Base-by-base conservation (phyloP, 2,797 vertebrate species). In the Aeoliscus strigatus region DNA sequence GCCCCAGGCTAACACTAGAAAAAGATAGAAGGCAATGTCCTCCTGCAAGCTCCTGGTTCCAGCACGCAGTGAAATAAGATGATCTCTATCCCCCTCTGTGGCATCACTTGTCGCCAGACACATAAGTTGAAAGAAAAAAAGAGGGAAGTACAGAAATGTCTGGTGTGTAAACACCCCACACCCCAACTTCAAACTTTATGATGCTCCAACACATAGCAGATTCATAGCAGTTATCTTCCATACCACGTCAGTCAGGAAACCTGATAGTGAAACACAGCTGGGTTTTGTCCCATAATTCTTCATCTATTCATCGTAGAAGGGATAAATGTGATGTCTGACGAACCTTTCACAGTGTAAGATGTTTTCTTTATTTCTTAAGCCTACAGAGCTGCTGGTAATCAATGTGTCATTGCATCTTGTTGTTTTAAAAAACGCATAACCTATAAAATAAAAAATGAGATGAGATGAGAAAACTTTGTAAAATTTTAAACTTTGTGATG, bases 1-100 rank as follows among this genome's bases (percentile, higher is more conserved):
- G 52, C 56, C 37, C 24, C 6, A 9, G 34, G 39, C 42, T 45
- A 23, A 29, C 10, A 17, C 26, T 31, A 23, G n/a, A 17, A 28
- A 39, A 13, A 56, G 11, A 45, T 34, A 42, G 30, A 16, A 18
- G 27, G 15, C 15, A 32, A 26, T 23, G 34, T 58, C 50, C 34
- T 30, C 15, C 27, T 32, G 16, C 10, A 9, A 24, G 25, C 15
- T 13, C 10, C 13, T 26, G 16, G 23, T 40, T 24, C 40, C 2
- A 28, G 6, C 57, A 25, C 41, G 42, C 37, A 47, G 23, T 18
- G 3, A 21, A 33, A 48, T 28, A 2, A 33, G 16, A 26, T 1
- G 25, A 14, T 9, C 33, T 9, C 25, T 24, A 34, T 33, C 36
- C 32, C 4, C 8, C 21, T 46, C 48, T 32, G 13, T 35, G 44